Conservation (phyloP, 2,113 vertebrate species). For the Struthidea cinerea region DNA sequence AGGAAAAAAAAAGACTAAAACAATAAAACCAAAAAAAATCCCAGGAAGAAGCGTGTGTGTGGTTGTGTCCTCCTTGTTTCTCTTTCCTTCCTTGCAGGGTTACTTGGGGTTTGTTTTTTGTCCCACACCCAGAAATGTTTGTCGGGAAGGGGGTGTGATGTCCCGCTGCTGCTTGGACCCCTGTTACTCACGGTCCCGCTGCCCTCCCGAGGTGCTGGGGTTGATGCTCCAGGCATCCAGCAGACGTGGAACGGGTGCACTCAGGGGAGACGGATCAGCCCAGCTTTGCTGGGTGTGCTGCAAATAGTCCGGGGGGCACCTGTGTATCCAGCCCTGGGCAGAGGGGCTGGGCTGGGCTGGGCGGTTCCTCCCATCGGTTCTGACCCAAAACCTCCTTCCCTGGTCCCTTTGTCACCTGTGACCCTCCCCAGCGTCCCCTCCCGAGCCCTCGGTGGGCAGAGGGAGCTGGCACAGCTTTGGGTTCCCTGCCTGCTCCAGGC, state of each 20-base stretch:
- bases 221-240: neutral
- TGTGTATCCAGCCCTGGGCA: fast-evolving
- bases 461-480: neutral
- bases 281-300: neutral
- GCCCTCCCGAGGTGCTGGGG: neutral
- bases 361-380: fast-evolving
- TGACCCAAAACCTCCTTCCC: neutral
- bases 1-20: neutral
- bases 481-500: neutral
- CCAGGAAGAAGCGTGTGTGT: conserved; percentile 10
- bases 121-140: neutral
- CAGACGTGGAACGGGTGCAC: fast-evolving
- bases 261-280: neutral
- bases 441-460: too few species aligned
- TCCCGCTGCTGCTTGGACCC: neutral
- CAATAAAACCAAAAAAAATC: conserved; percentile 48
- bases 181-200: fast-evolving
- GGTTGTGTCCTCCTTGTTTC: neutral
- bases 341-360: neutral
- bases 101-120: neutral
- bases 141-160: neutral
- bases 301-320: fast-evolving
- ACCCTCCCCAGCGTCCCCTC: fast-evolving
- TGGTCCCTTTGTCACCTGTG: neutral
- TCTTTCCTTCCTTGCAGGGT: neutral